phyloP scores from a whole-genome alignment of 2,113 vertebrate species.

The Erythrolamprus reginae region DNA sequence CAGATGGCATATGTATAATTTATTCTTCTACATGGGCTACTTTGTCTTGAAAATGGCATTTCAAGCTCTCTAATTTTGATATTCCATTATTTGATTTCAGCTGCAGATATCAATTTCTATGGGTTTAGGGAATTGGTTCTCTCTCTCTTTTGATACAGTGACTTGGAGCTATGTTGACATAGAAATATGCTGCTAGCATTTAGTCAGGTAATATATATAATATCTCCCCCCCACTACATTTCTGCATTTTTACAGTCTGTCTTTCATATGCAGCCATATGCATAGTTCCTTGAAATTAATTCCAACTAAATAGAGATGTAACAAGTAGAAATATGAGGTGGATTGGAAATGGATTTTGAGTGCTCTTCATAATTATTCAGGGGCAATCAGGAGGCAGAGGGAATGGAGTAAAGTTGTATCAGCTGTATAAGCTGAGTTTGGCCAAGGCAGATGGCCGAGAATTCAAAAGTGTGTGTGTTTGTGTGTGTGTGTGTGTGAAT shows the following conservation, averaged over 20 bases:
- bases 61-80: slow-evolving; percentile 2
- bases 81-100: not conserved
- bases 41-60: slow-evolving; percentile 7
- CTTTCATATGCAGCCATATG: not conserved
- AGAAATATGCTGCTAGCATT: not conserved
- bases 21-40: not conserved
- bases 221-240: slow-evolving; percentile 1
- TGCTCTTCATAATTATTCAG: not conserved
- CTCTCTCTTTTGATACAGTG: not conserved
- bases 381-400: not conserved
- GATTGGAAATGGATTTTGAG: not conserved
- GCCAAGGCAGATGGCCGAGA: not conserved
- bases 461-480: not conserved
- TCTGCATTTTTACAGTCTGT: not conserved
- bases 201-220: not conserved
- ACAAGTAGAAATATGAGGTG: not conserved
- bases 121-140: not conserved
- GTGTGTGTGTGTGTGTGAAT: no score
- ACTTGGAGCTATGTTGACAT: not conserved
- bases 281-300: not conserved
- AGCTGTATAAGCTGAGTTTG: not conserved
- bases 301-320: not conserved
- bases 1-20: slow-evolving; percentile 15
- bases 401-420: not conserved
- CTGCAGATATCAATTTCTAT: slow-evolving; percentile 10